These are phyloP conservation scores for Scomber japonicus DNA, from an alignment of 2,113 vertebrate genomes.

Conservation along the genomic window DNA sequence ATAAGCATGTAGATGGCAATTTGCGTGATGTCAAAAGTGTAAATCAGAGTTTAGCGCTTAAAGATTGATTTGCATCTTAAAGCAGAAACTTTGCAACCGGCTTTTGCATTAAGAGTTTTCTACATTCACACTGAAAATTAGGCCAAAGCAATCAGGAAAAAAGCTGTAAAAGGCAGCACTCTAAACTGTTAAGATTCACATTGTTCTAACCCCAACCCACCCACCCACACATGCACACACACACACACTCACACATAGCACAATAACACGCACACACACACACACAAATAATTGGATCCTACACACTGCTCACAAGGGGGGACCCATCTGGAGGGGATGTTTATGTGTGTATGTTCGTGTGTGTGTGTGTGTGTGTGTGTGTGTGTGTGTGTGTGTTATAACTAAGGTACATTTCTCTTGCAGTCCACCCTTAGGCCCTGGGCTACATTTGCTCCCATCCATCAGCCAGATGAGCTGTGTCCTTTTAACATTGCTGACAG, in stretches of 20 bases:
- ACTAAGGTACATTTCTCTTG: slow-evolving; percentile 75
- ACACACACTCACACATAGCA: no score
- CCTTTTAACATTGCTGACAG: slow-evolving; percentile 85
- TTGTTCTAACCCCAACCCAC: slow-evolving; percentile 27
- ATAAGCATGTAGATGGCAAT: not conserved
- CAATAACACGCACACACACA: slow-evolving; percentile 1
- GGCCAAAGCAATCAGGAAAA: not conserved
- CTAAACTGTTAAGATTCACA: slow-evolving; percentile 38
- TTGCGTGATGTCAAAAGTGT: slow-evolving; percentile 4
- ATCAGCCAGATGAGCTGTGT: slow-evolving; percentile 80
- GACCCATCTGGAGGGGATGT: slow-evolving; percentile 79
- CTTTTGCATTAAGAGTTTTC: not conserved
- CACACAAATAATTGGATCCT: slow-evolving; percentile 66
- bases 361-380: slow-evolving; percentile 41
- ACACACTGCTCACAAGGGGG: slow-evolving; percentile 72
- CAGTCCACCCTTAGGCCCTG: slow-evolving; percentile 74
- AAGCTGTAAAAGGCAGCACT: slow-evolving; percentile 21
- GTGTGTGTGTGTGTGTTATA: slow-evolving; percentile 62
- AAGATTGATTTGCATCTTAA: not conserved
- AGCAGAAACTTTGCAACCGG: not conserved
- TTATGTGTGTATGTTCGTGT: slow-evolving; percentile 65
- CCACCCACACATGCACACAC: not conserved
- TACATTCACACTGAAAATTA: slow-evolving; percentile 7
- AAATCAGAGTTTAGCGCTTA: slow-evolving; percentile 1
- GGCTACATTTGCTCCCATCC: slow-evolving; percentile 78